Conservation (phyloP, 2,113 vertebrate species). For the Ivindomyrus marchei region DNA sequence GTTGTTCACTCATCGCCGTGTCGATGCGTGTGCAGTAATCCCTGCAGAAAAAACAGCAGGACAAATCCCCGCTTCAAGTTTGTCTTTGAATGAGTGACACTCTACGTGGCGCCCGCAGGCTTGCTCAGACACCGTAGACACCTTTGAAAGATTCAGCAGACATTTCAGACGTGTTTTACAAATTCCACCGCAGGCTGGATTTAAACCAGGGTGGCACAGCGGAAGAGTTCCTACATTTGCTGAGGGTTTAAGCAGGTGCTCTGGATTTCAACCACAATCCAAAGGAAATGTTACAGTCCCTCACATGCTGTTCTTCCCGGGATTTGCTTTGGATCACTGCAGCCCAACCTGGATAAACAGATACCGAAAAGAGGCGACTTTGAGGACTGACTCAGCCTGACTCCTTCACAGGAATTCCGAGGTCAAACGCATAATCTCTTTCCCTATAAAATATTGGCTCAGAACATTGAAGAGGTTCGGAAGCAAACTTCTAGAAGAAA, state of each 20-base stretch:
- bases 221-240: background rate
- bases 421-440: background rate
- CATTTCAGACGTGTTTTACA: background rate
- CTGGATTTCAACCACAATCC: background rate
- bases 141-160: background rate
- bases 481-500: background rate
- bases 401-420: background rate
- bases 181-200: background rate
- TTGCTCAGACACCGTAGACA: background rate
- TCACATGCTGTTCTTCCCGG: background rate
- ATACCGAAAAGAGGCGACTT: background rate
- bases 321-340: background rate
- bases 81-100: background rate
- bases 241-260: background rate
- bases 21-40: background rate
- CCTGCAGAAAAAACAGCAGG: background rate
- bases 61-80: background rate
- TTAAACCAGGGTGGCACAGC: background rate
- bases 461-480: background rate
- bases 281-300: background rate
- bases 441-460: background rate
- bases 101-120: background rate
- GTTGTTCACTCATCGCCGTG: background rate
- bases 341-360: background rate
- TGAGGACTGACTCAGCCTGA: background rate